phyloP scores from a whole-genome alignment of 2,797 vertebrate genomes.

The Gambelia wislizenii region DNA sequence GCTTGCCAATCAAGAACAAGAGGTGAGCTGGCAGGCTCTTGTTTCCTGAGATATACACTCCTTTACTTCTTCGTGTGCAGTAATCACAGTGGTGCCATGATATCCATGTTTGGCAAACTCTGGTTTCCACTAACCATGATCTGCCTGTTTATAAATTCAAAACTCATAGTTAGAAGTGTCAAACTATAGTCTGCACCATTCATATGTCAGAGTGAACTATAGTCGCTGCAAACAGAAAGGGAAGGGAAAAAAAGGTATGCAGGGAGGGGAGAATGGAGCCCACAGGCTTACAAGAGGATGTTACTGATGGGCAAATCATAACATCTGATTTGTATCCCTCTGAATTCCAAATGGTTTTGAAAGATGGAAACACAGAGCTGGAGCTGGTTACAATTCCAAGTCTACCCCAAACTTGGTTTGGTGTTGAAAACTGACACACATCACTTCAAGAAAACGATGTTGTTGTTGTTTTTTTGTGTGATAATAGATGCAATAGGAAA shows the following conservation, averaged over 20 bases:
- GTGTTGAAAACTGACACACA: too few species aligned
- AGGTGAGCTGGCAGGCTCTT: too few species aligned
- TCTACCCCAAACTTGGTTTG: too few species aligned
- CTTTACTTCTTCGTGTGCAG: background rate
- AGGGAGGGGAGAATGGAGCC: too few species aligned
- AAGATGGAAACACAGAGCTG: background rate
- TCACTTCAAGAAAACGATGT: too few species aligned
- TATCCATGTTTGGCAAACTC: background rate
- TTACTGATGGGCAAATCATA: background rate
- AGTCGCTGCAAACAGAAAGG: too few species aligned
- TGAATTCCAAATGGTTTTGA: background rate
- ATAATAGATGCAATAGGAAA: too few species aligned
- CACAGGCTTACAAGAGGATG: background rate
- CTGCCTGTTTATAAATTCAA: background rate
- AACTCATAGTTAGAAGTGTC: background rate
- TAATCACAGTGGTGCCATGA: background rate
- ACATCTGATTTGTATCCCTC: too few species aligned
- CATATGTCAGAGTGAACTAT: background rate
- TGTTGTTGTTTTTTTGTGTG: too few species aligned
- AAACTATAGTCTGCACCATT: background rate
- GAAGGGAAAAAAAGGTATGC: too few species aligned
- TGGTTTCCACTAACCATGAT: background rate
- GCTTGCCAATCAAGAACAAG: background rate
- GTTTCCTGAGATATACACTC: background rate
- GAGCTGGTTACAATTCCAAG: too few species aligned